Evolutionary conservation across 2,888 invertebrate genomes (phyloP).

Genomic region (Eupithecia vulgata): DNA sequence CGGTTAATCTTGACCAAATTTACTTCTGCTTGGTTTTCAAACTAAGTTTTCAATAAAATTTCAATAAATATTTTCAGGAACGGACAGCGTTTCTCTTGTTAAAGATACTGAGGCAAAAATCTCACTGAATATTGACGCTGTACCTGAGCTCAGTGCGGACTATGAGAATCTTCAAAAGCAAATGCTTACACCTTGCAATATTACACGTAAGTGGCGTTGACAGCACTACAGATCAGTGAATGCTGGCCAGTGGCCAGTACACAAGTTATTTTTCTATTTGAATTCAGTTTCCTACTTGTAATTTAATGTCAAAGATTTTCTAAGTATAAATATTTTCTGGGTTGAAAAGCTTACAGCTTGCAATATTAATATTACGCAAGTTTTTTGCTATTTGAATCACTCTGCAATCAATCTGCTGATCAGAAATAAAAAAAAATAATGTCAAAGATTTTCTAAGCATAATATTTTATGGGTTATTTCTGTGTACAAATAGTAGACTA

Average conservation of each 20-base stretch:
- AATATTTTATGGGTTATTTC: not conserved
- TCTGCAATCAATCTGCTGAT: too few relatives aligned
- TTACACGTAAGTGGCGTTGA: constrained; percentile 35
- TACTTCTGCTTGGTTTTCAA: not conserved
- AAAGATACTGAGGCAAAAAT: constrained; percentile 40
- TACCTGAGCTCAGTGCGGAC: constrained; percentile 14
- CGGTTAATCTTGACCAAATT: not conserved
- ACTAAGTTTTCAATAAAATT: too few relatives aligned
- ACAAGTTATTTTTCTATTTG: not conserved
- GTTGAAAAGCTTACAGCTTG: too few relatives aligned
- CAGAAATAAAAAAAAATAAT: too few relatives aligned
- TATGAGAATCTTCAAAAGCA: constrained; percentile 30
- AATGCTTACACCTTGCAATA: constrained; percentile 32
- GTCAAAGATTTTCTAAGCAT: not conserved
- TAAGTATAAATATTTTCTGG: not conserved
- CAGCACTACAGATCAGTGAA: too few relatives aligned
- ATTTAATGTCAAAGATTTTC: not conserved
- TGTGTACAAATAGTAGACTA: not conserved
- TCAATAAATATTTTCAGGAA: constrained; percentile 33
- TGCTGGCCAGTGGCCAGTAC: too few relatives aligned
- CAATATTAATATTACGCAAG: too few relatives aligned
- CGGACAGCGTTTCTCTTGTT: constrained; percentile 13
- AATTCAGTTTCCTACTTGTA: not conserved
- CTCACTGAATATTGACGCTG: constrained; percentile 15
- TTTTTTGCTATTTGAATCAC: too few relatives aligned